Evolutionary conservation across 2,888 invertebrate genomes (phyloP), one percentile per base, ranked within the genome.

Genomic region (Tipula unca): DNA sequence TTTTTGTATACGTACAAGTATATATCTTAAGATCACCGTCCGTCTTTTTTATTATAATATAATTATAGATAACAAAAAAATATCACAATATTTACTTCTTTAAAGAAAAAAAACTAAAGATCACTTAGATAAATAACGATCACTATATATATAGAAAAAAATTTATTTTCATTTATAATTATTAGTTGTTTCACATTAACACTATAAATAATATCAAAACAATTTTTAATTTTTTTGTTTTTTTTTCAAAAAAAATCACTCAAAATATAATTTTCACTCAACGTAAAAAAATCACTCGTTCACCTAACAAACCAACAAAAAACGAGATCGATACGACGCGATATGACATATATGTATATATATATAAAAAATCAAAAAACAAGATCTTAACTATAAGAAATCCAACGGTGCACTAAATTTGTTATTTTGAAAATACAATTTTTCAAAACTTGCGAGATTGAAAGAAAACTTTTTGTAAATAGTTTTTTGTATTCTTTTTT

Each of bases 361-460:
- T 39, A 10, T 39, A 10, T 39, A 39, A n/a, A n/a, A n/a, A n/a
- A n/a, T 6, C 35, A 39, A n/a, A n/a, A 82, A 82, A 29, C 29
- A 3, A 29, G 83, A 35, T 83, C 84, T 84, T 84, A 32, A 84
- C 36, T 36, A 20, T 84, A 84, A 36, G 84, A 84, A 84, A 32
- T 84, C 17, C 84, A 84, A 84, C 84, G 84, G 84, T 84, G 84
- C 84, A 84, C 84, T 84, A 84, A 84, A 84, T 84, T 84, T 35
- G 20, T 84, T 84, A n/a, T 36, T 84, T 84, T 36, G 17, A 84
- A 84, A 36, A 84, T 36, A 83, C 29, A 32, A 83, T 83, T 83
- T 32, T 83, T 32, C 29, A 83, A 29, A 83, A 83, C 83, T 83
- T 83, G 29, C 8, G 83, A 32, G 83, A 83, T 83, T 35, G 29